These are phyloP conservation scores for Watsonalla cultraria DNA, from an alignment of 2,888 invertebrate species.

Conservation along the genomic window DNA sequence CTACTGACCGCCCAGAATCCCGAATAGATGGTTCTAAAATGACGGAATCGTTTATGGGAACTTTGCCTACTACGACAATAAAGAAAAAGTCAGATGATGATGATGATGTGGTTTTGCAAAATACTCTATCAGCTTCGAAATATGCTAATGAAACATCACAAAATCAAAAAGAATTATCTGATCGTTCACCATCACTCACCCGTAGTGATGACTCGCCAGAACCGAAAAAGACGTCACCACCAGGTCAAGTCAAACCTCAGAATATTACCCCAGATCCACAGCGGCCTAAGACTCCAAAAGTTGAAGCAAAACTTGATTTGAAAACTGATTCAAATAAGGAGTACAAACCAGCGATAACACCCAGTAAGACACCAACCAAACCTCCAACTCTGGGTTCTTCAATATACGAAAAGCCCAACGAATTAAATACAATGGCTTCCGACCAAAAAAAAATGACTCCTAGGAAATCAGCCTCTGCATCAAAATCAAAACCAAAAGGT, in stretches of 20 bases:
- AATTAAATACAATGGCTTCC: slow-evolving; percentile 46
- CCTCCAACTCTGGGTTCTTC: slow-evolving; percentile 51
- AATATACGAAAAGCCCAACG: slow-evolving; percentile 59
- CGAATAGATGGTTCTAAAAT: slow-evolving; percentile 68
- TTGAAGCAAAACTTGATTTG: slow-evolving; percentile 29
- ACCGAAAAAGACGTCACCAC: slow-evolving; percentile 47
- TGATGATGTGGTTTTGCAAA: slow-evolving; percentile 66
- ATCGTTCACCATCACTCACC: slow-evolving; percentile 71
- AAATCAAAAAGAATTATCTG: slow-evolving; percentile 52
- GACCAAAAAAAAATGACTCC: slow-evolving; percentile 62
- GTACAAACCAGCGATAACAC: slow-evolving; percentile 29
- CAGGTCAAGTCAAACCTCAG: slow-evolving; percentile 47
- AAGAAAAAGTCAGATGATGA: slow-evolving; percentile 66
- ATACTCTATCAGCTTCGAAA: slow-evolving; percentile 37
- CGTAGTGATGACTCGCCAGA: slow-evolving; percentile 74
- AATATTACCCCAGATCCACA: slow-evolving; percentile 51
- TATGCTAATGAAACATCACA: slow-evolving; percentile 29
- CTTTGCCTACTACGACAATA: slow-evolving; percentile 48
- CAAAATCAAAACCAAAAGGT: slow-evolving; percentile 70
- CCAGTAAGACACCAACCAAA: slow-evolving; percentile 47
- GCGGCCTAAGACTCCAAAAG: slow-evolving; percentile 63
- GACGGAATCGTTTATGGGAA: slow-evolving; percentile 71
- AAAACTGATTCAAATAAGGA: slow-evolving; percentile 31
- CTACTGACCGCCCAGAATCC: slow-evolving; percentile 63
- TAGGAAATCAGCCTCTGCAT: slow-evolving; percentile 62